These are phyloP conservation scores for Homalodisca vitripennis DNA, from an alignment of 1,140 invertebrate species.

Conservation along the genomic window DNA sequence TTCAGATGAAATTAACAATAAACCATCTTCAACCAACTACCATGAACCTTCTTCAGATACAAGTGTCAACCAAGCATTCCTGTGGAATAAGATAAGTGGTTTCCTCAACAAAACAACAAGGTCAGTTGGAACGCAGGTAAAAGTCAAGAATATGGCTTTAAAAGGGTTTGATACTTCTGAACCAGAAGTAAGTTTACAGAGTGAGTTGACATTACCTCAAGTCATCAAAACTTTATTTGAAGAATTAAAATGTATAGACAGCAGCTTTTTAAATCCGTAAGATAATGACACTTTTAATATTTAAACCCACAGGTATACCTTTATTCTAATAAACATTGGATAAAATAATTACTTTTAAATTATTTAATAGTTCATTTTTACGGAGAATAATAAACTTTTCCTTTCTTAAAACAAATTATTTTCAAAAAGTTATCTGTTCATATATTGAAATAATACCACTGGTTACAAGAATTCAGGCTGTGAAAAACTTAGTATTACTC, in stretches of 20 bases:
- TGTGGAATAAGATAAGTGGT: slow-evolving; percentile 14
- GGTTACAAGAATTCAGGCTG: slow-evolving; percentile 12
- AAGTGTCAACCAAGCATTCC: neutral
- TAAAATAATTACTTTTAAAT: too few species aligned
- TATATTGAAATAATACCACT: neutral
- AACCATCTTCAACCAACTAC: too few species aligned
- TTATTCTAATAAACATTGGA: too few species aligned
- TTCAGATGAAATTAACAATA: too few species aligned
- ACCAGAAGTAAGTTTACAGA: slow-evolving; percentile 15
- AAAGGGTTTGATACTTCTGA: slow-evolving; percentile 18
- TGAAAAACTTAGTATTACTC: too few species aligned
- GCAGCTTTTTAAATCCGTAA: slow-evolving; percentile 12
- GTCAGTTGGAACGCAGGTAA: slow-evolving; percentile 13
- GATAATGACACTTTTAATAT: too few species aligned
- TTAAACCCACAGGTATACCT: too few species aligned
- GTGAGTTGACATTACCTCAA: slow-evolving; percentile 17
- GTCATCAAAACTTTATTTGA: slow-evolving; percentile 19
- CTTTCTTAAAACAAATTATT: too few species aligned
- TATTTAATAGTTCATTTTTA: too few species aligned
- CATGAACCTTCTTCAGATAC: too few species aligned
- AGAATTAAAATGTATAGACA: slow-evolving; percentile 10
- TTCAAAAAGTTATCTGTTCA: too few species aligned
- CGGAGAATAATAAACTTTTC: too few species aligned
- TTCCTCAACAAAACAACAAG: slow-evolving; percentile 6
- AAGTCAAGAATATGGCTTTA: slow-evolving; percentile 3